Evolutionary conservation across 2,113 vertebrate genomes (phyloP).

Genomic region (Pavo muticus): DNA sequence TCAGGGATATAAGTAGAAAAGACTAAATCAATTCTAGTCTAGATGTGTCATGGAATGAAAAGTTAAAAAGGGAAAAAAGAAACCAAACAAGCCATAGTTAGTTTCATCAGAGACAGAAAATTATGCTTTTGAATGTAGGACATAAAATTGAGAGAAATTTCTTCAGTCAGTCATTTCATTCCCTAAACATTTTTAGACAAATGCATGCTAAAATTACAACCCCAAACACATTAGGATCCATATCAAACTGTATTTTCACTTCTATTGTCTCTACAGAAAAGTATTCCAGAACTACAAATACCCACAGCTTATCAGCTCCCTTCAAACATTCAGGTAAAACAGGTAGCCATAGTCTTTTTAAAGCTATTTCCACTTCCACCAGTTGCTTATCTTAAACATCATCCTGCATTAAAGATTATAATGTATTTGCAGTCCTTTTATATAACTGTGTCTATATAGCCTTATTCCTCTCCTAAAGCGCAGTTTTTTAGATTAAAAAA

Average conservation of each 20-base stretch:
- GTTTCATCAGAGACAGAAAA: not conserved
- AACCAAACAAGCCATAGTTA: not conserved
- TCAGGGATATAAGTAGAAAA: constrained; percentile 45
- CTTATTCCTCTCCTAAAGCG: not conserved
- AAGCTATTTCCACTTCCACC: not conserved
- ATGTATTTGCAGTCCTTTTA: not conserved
- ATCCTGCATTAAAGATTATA: not conserved
- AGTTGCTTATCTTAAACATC: not conserved
- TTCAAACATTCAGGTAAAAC: not conserved
- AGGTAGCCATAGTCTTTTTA: not conserved
- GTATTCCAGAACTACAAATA: not conserved
- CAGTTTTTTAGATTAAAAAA: not conserved
- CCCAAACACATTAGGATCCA: not conserved
- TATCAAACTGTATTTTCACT: not conserved
- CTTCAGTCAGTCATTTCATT: not conserved
- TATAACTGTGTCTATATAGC: not conserved
- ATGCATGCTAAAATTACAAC: not conserved
- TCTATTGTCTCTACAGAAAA: not conserved
- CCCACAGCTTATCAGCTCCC: not conserved
- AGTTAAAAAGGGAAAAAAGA: not conserved
- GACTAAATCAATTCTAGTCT: not conserved
- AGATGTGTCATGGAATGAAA: constrained; percentile 11
- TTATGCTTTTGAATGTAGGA: not conserved
- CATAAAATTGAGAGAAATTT: not conserved
- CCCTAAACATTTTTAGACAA: not conserved